Evolutionary conservation across 1,140 invertebrate species (phyloP).

Genomic region (Latrodectus geometricus): DNA sequence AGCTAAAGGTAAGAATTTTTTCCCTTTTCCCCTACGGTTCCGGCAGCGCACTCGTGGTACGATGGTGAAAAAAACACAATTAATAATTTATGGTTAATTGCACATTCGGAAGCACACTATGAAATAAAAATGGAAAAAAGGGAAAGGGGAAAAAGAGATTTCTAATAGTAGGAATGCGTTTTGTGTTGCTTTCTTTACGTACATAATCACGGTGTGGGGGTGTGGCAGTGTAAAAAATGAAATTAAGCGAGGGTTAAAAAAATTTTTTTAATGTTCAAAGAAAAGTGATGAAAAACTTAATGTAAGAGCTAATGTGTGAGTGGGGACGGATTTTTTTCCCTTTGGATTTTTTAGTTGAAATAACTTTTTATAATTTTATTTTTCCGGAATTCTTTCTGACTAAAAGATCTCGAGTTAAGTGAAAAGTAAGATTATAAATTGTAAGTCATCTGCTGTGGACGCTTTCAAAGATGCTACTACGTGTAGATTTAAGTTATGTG

Average conservation of each 20-base stretch:
- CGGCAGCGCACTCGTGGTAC: neutral
- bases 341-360: constrained; percentile 21
- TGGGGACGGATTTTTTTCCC: constrained; percentile 39
- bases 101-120: constrained; percentile 21
- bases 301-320: constrained; percentile 53
- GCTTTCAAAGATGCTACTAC: neutral
- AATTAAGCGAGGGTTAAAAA: constrained; percentile 37
- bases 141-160: constrained; percentile 13
- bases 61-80: constrained; percentile 39
- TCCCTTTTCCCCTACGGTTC: neutral
- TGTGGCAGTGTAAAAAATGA: constrained; percentile 46
- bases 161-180: constrained; percentile 53
- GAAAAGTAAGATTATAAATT: constrained; percentile 61
- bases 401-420: constrained; percentile 51
- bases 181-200: constrained; percentile 17
- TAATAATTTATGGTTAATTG: constrained; percentile 62
- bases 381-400: constrained; percentile 26
- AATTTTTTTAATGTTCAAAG: constrained; percentile 40
- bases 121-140: neutral
- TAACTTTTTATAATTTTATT: constrained; percentile 40
- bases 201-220: constrained; percentile 24
- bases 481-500: neutral
- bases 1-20: constrained; percentile 39
- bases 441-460: constrained; percentile 43
- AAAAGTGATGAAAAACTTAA: constrained; percentile 61